Conservation (phyloP, 2,113 vertebrate species). For the Odobenus rosmarus region DNA sequence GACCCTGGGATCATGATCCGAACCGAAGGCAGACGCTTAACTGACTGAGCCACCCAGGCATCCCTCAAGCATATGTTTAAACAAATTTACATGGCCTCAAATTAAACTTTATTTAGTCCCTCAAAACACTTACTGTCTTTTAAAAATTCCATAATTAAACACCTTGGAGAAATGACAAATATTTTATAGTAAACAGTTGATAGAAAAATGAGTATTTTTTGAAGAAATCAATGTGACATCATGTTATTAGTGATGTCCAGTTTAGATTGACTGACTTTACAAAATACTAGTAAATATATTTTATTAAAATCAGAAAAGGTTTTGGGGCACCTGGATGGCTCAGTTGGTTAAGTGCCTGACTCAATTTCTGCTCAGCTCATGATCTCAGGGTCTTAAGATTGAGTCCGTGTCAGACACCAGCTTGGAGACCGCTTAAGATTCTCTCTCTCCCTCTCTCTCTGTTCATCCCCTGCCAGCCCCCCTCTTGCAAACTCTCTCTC, state of each 20-base stretch:
- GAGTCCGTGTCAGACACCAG: neutral
- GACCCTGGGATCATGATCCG: too few relatives aligned
- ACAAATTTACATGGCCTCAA: neutral
- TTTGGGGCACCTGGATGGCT: neutral
- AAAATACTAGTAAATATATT: neutral
- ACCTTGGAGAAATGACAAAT: neutral
- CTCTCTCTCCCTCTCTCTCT: neutral
- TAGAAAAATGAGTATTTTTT: neutral
- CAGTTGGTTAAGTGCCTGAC: neutral
- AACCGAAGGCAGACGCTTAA: too few relatives aligned
- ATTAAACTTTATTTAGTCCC: neutral
- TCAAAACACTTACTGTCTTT: neutral
- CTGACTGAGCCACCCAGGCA: too few relatives aligned
- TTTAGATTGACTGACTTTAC: neutral
- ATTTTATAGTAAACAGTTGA: neutral
- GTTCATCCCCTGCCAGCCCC: neutral
- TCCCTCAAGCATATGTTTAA: neutral
- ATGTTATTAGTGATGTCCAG: neutral
- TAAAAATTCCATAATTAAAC: neutral
- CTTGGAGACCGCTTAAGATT: neutral
- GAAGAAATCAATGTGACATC: neutral
- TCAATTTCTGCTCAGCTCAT: neutral
- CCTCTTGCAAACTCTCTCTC: neutral
- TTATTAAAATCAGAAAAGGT: neutral
- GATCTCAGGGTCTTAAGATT: neutral